Evolutionary conservation across 2,888 invertebrate species (phyloP), one percentile per base, ranked within the genome.

Genomic region (Oxyteleia sp.): DNA sequence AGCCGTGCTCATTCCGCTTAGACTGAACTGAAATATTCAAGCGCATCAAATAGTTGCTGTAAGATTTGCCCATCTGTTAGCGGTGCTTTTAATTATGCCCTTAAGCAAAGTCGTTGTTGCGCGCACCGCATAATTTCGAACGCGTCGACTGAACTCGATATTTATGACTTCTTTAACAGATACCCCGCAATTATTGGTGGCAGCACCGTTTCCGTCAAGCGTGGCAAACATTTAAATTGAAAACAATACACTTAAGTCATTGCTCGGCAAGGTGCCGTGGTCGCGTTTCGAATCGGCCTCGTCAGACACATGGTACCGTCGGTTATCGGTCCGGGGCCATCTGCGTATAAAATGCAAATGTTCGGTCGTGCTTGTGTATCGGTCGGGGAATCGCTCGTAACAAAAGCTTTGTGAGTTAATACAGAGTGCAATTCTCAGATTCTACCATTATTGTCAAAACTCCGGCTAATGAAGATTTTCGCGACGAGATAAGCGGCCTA

Each of bases 271-370:
- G 87, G 87, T 87, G 88, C 86, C 81, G 29, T 32, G 71, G 53
- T 61, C 61, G 61, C 47, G 38, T 80, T 83, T 75, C 41, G 81
- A 55, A 75, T 69, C 63, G 78, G 59, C 69, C n/a, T 63, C 74
- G 74, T 75, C 81, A 69, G 53, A 53, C 81, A 81, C 81, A 81
- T 81, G 81, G 74, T 53, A 32, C 74, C 59, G 43, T 26, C 47
- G 71, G 51, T 80, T 81, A 84, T 85, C 82, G 82, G 72, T 63
- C 63, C 57, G 61, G 71, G 86, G 81, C 87, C 88, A 88, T 88
- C 87, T 87, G 87, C 84, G 84, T 82, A 82, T 82, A 83, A 86
- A 88, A 88, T 87, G 87, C 87, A 86, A 88, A 88, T 88, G 82
- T 64, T 78, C 72, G 68, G 71, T 55, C 66, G 72, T 49, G 78